These are phyloP conservation scores for chimpanzee (Pan troglodytes) DNA, from an alignment of 2,113 vertebrate genomes.

Conservation along the genomic window DNA sequence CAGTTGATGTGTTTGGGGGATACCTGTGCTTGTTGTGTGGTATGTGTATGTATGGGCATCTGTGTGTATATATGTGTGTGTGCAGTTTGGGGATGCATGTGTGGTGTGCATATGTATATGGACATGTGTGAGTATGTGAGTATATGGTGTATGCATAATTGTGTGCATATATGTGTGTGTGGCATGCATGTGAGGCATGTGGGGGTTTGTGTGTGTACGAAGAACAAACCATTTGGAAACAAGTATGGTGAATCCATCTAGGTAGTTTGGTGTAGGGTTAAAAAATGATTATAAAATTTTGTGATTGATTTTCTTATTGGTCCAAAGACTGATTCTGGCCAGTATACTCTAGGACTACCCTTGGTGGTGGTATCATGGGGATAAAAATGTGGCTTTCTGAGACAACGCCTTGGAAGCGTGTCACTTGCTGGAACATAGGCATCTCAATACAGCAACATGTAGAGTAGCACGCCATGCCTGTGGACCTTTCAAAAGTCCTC, in stretches of 20 bases:
- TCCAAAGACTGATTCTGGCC: not conserved
- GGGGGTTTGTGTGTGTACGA: not conserved
- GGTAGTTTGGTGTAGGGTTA: not conserved
- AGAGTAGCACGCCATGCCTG: fast-evolving
- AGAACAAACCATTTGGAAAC: not conserved
- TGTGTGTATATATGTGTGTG: not conserved
- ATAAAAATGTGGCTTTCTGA: not conserved
- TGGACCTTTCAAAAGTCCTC: fast-evolving
- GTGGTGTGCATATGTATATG: fast-evolving
- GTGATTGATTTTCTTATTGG: not conserved
- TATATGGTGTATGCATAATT: not conserved
- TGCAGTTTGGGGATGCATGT: not conserved
- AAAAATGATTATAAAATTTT: not conserved
- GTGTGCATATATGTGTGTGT: too few species aligned
- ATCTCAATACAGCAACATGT: fast-evolving
- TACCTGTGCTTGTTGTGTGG: not conserved
- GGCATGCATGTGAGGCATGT: not conserved
- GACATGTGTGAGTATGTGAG: too few species aligned
- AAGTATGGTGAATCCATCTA: not conserved
- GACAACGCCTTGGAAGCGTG: fast-evolving
- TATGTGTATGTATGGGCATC: fast-evolving
- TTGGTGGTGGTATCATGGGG: fast-evolving
- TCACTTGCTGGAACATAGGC: not conserved
- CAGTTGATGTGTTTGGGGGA: too few species aligned
- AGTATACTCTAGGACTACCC: too few species aligned